Evolutionary conservation across 2,888 invertebrate genomes (phyloP).

Genomic region (Acronicta leporina): DNA sequence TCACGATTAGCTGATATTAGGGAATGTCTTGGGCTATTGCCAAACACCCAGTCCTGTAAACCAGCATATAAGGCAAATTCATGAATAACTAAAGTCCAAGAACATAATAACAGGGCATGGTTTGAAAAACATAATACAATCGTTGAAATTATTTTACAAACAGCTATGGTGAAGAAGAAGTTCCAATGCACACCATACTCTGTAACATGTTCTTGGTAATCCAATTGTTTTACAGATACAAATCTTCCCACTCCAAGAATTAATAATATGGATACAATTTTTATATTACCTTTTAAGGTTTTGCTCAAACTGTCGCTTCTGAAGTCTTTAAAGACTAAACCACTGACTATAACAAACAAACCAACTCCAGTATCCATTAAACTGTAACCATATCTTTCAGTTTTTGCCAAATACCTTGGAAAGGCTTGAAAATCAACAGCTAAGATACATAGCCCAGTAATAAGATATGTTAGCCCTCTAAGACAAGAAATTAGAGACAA

Average conservation of each 20-base stretch:
- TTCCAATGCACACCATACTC: conserved; percentile 99
- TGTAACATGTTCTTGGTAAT: conserved; percentile 96
- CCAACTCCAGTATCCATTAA: conserved; percentile 99
- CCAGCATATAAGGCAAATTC: conserved; percentile 90
- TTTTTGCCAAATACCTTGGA: conserved; percentile 96
- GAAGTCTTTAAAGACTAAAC: conserved; percentile 90
- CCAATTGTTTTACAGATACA: conserved; percentile 89
- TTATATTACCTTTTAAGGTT: conserved; percentile 74
- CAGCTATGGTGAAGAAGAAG: conserved; percentile 98
- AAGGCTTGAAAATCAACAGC: conserved; percentile 98
- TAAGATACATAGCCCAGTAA: conserved; percentile 95
- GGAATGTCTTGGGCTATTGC: conserved; percentile 85
- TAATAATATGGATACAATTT: conserved; percentile 76
- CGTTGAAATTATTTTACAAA: conserved; percentile 93
- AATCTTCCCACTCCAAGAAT: conserved; percentile 91
- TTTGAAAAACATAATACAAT: conserved; percentile 88
- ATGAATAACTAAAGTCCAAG: conserved; percentile 89
- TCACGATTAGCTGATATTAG: conserved; percentile 96
- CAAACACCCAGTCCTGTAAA: conserved; percentile 92
- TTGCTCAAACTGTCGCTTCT: conserved; percentile 64
- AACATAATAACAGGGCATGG: conserved; percentile 87
- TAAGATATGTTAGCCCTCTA: conserved; percentile 92
- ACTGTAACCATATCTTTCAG: conserved; percentile 94
- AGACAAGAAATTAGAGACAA: conserved; percentile 90
- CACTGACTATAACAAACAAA: conserved; percentile 94